Conservation (phyloP, 2,797 vertebrate species). For the Lates japonicus region DNA sequence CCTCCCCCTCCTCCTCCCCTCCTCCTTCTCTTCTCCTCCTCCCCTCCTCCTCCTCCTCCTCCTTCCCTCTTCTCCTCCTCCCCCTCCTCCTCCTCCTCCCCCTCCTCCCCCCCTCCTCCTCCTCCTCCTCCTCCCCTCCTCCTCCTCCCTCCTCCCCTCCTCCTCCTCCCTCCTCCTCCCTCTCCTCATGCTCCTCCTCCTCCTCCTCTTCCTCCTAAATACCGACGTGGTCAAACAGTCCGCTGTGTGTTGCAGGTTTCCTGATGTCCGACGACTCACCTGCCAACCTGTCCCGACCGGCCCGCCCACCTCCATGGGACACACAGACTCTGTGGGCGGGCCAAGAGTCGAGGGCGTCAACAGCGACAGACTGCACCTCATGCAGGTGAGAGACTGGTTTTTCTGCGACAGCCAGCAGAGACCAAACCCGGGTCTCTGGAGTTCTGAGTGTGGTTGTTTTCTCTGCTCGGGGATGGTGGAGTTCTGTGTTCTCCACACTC, state of each 20-base stretch:
- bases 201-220: conserved; percentile 3
- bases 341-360: conserved; percentile 94
- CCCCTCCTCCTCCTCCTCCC: no score
- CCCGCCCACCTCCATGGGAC: conserved; percentile 95
- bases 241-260: conserved; percentile 54
- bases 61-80: no score
- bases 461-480: conserved; percentile 90
- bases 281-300: conserved; percentile 91
- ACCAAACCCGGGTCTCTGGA: no score
- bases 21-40: no score
- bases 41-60: no score
- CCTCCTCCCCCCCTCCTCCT: no score
- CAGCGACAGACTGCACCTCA: conserved; percentile 91
- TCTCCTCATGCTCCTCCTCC: no score
- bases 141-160: no score
- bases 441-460: not conserved
- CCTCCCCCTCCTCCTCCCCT: no score
- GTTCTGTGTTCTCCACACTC: conserved; percentile 94
- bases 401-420: not conserved
- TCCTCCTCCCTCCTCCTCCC: conserved; percentile 1
- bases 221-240: not conserved
- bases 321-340: conserved; percentile 81
- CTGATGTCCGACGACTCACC: conserved; percentile 87
- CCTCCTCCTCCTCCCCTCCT: no score
- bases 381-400: conserved; percentile 86